These are phyloP conservation scores for Mesoligia furuncula DNA, from an alignment of 2,888 invertebrate species.

Conservation along the genomic window DNA sequence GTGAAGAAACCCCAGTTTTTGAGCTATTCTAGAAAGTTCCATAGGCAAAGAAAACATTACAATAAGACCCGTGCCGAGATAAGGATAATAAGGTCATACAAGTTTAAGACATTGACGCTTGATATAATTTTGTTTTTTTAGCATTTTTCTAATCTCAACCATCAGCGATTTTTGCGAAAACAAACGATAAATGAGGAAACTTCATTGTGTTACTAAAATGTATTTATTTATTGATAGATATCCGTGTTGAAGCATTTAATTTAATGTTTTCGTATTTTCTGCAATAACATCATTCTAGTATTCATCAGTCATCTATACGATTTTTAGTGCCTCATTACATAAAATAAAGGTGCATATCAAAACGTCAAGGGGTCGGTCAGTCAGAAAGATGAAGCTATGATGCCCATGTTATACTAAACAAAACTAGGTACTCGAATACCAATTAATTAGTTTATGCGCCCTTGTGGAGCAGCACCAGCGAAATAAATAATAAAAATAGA, in stretches of 20 bases:
- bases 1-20: no score
- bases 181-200: not conserved
- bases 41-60: no score
- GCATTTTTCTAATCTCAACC: no score
- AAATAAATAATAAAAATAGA: no score
- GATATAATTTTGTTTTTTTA: not conserved
- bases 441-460: no score
- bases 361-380: no score
- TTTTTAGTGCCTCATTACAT: not conserved
- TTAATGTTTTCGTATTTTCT: not conserved
- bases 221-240: not conserved
- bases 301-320: not conserved
- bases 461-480: no score
- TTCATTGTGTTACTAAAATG: not conserved
- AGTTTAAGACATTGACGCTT: not conserved
- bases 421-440: no score
- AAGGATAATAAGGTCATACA: constrained; percentile 24
- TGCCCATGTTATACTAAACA: no score
- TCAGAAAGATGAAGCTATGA: no score
- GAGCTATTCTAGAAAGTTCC: no score
- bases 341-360: not conserved
- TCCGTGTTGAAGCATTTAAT: not conserved
- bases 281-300: not conserved
- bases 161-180: no score
- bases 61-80: constrained; percentile 26